These are phyloP conservation scores for Gyrodactylus bullatarudis DNA, from an alignment of 1,140 invertebrate genomes.

Conservation along the genomic window DNA sequence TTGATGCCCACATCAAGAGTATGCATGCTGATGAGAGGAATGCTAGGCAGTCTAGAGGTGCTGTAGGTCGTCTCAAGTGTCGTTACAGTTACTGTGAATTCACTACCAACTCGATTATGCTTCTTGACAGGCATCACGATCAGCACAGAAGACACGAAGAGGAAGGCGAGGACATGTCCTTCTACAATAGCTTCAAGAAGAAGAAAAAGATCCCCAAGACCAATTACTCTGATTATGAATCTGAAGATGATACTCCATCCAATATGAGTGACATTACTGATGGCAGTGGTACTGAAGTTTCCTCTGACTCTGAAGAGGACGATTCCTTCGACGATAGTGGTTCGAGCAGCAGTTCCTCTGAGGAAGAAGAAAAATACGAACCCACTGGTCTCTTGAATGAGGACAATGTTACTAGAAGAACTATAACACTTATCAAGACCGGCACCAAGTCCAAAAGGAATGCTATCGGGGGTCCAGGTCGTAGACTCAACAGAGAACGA, in stretches of 20 bases:
- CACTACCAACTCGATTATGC: neutral
- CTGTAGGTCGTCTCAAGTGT: constrained; percentile 2
- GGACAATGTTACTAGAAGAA: neutral
- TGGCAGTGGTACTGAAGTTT: neutral
- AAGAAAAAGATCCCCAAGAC: neutral
- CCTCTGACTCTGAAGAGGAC: neutral
- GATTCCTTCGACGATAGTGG: neutral
- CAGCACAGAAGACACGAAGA: neutral
- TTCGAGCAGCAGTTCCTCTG: neutral
- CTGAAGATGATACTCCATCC: neutral
- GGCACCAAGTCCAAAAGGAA: neutral
- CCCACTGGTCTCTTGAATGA: neutral
- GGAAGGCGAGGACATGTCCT: neutral
- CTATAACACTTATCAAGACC: neutral
- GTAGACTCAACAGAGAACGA: neutral
- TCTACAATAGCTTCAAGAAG: neutral
- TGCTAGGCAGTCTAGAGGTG: neutral
- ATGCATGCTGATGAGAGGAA: constrained; percentile 5
- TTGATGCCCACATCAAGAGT: constrained; percentile 2
- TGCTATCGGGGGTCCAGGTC: neutral
- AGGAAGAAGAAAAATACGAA: neutral
- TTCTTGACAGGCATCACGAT: neutral
- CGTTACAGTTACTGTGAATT: constrained; percentile 5
- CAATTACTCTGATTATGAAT: neutral
- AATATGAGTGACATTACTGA: neutral